Evolutionary conservation across 2,888 invertebrate genomes (phyloP).

Genomic region (Acleris laterana): DNA sequence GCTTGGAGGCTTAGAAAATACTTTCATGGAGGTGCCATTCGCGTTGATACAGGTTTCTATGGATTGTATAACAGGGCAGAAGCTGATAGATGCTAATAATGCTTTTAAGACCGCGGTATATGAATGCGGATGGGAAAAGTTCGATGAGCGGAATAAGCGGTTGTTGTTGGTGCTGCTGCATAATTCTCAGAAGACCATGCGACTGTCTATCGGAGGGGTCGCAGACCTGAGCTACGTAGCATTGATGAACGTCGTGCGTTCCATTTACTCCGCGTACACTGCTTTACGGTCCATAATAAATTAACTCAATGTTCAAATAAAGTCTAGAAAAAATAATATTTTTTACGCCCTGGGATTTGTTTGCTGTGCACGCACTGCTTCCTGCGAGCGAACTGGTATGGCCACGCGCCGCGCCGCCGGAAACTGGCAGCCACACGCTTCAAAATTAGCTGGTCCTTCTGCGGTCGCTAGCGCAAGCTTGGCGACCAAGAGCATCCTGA

Average conservation of each 20-base stretch:
- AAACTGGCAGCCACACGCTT: no score
- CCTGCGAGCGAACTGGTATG: no score
- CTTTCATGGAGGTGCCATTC: conserved; percentile 55
- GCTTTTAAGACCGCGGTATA: conserved; percentile 60
- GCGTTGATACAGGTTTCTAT: conserved; percentile 49
- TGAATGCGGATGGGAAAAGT: conserved; percentile 66
- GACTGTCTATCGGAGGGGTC: conserved; percentile 62
- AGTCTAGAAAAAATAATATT: no score
- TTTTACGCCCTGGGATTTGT: no score
- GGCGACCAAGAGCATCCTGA: no score
- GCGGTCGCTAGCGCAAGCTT: no score
- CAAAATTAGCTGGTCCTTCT: no score
- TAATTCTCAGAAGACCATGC: conserved; percentile 60
- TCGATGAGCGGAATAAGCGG: conserved; percentile 58
- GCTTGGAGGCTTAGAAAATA: conserved; percentile 56
- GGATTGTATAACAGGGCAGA: conserved; percentile 64
- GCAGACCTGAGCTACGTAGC: conserved; percentile 54
- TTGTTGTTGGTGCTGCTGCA: conserved; percentile 58
- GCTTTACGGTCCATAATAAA: conserved; percentile 49
- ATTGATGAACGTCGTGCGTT: conserved; percentile 58
- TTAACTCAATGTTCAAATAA: no score
- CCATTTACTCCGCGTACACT: conserved; percentile 55
- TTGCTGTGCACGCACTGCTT: no score
- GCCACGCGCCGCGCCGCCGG: no score
- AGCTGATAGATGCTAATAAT: conserved; percentile 57